Conservation (phyloP, 92 coral and sea anemone species). For the Virgularia gustaviana region DNA sequence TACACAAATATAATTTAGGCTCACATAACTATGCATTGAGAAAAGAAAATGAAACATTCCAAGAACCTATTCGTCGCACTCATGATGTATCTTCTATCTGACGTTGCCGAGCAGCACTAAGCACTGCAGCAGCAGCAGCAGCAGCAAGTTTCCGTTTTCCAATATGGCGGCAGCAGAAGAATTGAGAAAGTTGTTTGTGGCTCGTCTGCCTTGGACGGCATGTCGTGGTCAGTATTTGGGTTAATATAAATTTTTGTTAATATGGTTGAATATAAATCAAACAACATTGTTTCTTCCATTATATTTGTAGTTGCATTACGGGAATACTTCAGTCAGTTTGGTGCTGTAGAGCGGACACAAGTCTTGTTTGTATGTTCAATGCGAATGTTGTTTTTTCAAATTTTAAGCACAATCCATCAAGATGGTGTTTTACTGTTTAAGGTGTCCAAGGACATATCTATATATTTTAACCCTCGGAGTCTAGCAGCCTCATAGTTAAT, state of each 20-base stretch:
- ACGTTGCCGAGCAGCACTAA: too few species aligned
- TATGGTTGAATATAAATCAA: background rate
- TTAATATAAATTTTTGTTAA: background rate
- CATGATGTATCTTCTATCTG: too few species aligned
- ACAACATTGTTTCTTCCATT: too few species aligned
- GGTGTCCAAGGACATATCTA: too few species aligned
- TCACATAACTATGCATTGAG: too few species aligned
- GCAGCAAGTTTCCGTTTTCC: too few species aligned
- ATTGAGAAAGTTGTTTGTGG: slow-evolving; percentile 62
- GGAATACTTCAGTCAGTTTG: slow-evolving; percentile 78
- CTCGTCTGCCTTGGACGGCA: slow-evolving; percentile 88
- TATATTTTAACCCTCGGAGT: too few species aligned
- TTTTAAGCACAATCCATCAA: background rate
- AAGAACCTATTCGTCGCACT: too few species aligned
- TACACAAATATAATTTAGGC: too few species aligned
- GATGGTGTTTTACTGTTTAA: background rate
- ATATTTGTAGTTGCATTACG: slow-evolving; percentile 63
- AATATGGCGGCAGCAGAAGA: slow-evolving; percentile 81
- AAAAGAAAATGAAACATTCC: too few species aligned
- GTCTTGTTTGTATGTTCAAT: slow-evolving; percentile 71
- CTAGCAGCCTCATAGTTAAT: too few species aligned
- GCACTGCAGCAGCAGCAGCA: too few species aligned
- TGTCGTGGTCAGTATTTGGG: slow-evolving; percentile 55
- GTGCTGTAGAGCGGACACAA: slow-evolving; percentile 57
- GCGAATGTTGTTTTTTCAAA: background rate